Conservation (phyloP, 2,797 vertebrate species). For the Pteropus rufus region DNA sequence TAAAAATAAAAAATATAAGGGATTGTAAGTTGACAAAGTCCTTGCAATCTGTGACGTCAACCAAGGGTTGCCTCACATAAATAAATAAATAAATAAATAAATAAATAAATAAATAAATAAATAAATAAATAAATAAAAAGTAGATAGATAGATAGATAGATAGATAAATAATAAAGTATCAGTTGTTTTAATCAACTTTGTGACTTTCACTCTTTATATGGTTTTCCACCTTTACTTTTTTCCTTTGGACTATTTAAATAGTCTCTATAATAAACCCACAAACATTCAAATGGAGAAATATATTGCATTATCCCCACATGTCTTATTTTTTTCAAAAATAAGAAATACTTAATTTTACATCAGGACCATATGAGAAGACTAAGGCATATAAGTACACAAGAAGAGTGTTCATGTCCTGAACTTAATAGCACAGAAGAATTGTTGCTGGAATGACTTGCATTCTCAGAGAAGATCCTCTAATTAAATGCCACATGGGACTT, state of each 20-base stretch:
- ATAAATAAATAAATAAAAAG: no score
- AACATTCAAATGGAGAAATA: neutral
- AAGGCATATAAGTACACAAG: neutral
- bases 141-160: no score
- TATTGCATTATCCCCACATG: neutral
- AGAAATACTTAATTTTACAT: neutral
- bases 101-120: no score
- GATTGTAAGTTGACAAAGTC: no score
- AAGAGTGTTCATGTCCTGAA: neutral
- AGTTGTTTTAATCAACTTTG: neutral
- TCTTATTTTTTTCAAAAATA: neutral
- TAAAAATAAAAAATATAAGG: no score
- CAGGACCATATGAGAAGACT: neutral
- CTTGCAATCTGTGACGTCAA: no score
- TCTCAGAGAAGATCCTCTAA: neutral
- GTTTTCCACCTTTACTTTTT: neutral
- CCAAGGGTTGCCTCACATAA: no score
- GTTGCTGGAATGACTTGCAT: neutral
- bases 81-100: no score
- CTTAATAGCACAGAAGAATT: conserved; percentile 14
- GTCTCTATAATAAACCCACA: neutral
- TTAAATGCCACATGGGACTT: neutral
- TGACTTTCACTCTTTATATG: neutral
- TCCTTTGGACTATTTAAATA: neutral
- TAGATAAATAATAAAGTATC: no score